These are phyloP conservation scores for Hemicentrotus pulcherrimus DNA, from an alignment of 35 echinoderm and acorn worm genomes.

Conservation along the genomic window DNA sequence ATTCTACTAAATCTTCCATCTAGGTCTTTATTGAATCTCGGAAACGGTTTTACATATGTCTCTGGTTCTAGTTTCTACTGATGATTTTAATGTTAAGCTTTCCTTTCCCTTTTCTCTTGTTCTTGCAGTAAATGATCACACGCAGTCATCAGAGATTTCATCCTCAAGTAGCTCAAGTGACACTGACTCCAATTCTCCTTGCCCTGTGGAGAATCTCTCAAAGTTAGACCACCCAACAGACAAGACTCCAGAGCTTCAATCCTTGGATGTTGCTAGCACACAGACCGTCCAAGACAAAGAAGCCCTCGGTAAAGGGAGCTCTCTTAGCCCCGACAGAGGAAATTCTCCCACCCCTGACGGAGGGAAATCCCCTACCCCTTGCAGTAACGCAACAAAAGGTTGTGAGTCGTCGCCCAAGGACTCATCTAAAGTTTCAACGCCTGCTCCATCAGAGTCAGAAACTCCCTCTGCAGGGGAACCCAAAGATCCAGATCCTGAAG, in stretches of 20 bases:
- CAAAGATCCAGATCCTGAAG: neutral
- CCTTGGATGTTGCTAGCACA: neutral
- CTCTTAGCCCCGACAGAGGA: neutral
- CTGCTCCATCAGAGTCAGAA: neutral
- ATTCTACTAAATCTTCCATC: no score
- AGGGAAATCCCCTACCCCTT: neutral
- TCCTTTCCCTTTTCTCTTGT: neutral
- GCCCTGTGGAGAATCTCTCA: neutral
- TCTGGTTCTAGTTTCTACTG: no score
- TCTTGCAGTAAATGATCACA: constrained; percentile 1
- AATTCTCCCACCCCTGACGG: neutral
- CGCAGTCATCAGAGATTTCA: neutral
- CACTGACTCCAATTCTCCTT: neutral
- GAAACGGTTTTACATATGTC: no score
- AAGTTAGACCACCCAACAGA: neutral
- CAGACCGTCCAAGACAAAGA: neutral
- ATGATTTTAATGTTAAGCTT: neutral
- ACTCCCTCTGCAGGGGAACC: neutral
- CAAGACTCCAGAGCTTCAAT: neutral
- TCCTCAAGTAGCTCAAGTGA: neutral
- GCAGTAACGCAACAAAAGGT: neutral
- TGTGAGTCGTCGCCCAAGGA: neutral
- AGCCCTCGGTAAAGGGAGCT: neutral
- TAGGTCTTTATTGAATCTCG: no score
- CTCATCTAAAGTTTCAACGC: neutral